Base-by-base conservation (phyloP, 2,797 vertebrate species). In the Lepilemur septentrionalis region DNA sequence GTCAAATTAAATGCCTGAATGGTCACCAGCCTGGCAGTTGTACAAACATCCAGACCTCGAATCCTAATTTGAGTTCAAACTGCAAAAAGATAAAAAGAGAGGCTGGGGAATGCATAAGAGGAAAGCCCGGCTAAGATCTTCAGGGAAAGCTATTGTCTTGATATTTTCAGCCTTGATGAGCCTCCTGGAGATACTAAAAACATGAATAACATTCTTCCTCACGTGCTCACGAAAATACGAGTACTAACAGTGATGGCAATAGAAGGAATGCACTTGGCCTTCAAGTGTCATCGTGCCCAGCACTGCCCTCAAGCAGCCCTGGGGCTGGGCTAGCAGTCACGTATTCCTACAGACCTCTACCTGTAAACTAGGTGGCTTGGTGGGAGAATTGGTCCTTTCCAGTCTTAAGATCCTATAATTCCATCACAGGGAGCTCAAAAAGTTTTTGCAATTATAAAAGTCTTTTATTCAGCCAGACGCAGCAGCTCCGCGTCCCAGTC, bases 101-200 rank as follows among this genome's bases (percentile, higher is more conserved):
- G 65, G 57, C 65, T 72, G 79, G 63, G 73, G 95, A 96, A 72
- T 91, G 96, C 89, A 76, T 23, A 81, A 59, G 93, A 89, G 38
- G 75, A 89, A 97, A 97, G 79, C 92, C 38, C 25, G 65, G 82
- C 59, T 11, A 7, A 84, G 93, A 90, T 95, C 96, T 95, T 91
- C 72, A 46, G 97, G 93, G 95, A 96, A 65, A 91, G 78, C 91
- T 85, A 65, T 85, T 85, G 86, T 97, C 95, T 97, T 83, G 65
- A 78, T 28, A 93, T 96, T 85, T 91, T 94, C 87, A 89, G 91
- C 25, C 87, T 89, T 81, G 91, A 97, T 94, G 97, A 95, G 94
- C 93, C 97, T 97, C 93, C 1, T 75, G 96, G 96, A 97, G 96
- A 93, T 80, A 92, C 97, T 97, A 96, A 97, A 95, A 96, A 69